Conservation (phyloP, 35 echinoderm and acorn worm genomes). For the Lytechinus pictus region DNA sequence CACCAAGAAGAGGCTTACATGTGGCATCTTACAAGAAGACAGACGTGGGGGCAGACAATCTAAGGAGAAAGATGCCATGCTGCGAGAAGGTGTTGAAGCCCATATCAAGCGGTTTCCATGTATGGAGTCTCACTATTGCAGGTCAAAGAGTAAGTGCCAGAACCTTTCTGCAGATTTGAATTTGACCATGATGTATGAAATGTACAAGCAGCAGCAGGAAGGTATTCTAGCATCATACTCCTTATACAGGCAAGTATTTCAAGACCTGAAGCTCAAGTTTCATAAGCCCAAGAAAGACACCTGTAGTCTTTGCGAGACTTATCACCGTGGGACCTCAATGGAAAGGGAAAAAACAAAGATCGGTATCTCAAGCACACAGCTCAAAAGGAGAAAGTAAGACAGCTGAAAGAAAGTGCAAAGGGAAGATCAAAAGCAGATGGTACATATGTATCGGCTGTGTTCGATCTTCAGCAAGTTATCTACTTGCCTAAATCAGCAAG, state of each 20-base stretch:
- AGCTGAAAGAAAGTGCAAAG: constrained; percentile 54
- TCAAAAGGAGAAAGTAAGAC: constrained; percentile 3
- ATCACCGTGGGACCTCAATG: constrained; percentile 32
- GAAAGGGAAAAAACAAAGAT: constrained; percentile 33
- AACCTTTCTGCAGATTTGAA: constrained; percentile 65
- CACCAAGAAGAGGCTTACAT: too few relatives aligned
- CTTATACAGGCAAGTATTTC: constrained; percentile 40
- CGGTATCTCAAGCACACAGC: not conserved
- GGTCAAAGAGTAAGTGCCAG: constrained; percentile 36
- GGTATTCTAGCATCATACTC: not conserved
- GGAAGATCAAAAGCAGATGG: too few relatives aligned
- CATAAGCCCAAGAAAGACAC: constrained; percentile 70
- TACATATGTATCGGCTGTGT: constrained; percentile 9
- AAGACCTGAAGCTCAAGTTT: constrained; percentile 64
- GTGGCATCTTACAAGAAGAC: too few relatives aligned
- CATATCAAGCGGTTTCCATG: constrained; percentile 71
- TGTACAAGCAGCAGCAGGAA: constrained; percentile 45
- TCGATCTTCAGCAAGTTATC: constrained; percentile 78
- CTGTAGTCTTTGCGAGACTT: constrained; percentile 72
- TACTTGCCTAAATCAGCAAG: constrained; percentile 67
- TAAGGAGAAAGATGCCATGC: constrained; percentile 29
- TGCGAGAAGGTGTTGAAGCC: constrained; percentile 49
- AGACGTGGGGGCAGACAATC: too few relatives aligned
- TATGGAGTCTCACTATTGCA: constrained; percentile 72
- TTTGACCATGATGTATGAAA: constrained; percentile 56